These are phyloP conservation scores for Rhinichthys klamathensis DNA, from an alignment of 2,113 vertebrate species.

Conservation along the genomic window DNA sequence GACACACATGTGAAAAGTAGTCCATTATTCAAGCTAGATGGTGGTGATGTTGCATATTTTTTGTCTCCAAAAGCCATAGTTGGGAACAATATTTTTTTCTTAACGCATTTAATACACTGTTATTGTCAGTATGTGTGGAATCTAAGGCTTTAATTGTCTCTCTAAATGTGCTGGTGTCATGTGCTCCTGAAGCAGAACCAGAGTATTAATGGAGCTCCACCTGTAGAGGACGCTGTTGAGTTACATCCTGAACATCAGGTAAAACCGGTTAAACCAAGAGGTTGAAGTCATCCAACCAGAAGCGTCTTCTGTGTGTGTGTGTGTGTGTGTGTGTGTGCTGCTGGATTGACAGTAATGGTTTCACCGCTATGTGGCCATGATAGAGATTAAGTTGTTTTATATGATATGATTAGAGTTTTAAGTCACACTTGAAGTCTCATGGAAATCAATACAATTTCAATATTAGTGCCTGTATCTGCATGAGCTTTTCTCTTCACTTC, in stretches of 20 bases:
- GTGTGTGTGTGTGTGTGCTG: not conserved
- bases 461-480: not conserved
- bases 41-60: not conserved
- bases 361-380: not conserved
- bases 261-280: no score
- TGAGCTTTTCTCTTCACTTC: not conserved
- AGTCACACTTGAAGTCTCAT: not conserved
- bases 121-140: not conserved
- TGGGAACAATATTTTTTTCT: not conserved
- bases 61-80: not conserved
- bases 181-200: not conserved
- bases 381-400: no score
- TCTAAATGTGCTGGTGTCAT: not conserved
- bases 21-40: not conserved
- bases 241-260: not conserved
- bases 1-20: not conserved
- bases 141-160: not conserved
- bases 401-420: no score
- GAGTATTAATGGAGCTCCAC: not conserved
- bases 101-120: not conserved
- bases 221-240: slow-evolving; percentile 43
- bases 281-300: not conserved
- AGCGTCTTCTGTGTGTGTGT: not conserved
- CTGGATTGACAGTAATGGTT: no score
- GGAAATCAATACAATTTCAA: not conserved